Base-by-base conservation (phyloP, 2,888 invertebrate species). In the Drosophila gaucha region DNA sequence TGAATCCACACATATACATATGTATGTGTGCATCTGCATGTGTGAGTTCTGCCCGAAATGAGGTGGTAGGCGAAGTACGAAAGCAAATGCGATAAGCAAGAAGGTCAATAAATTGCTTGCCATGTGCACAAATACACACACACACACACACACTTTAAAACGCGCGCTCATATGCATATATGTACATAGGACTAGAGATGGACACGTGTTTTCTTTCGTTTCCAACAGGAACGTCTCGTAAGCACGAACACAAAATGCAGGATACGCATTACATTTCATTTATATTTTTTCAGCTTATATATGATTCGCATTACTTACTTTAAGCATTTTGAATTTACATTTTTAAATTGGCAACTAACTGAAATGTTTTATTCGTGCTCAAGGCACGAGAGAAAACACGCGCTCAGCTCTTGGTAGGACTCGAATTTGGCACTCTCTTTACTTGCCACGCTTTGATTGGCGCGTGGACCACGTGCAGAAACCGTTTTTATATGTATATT, bases 101-200 rank as follows among this genome's bases (percentile, higher is more conserved):
- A 84, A 84, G 84, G 84, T 85, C 84, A 85, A 85, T 83, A 85
- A 84, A 84, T 79, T 72, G 70, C 50, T 71, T 73, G 78, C 58
- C 65, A 68, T 80, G 67, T 65, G 66, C 51, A 62, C 73, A 20
- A 31, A 50, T 36, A 62, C 63, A 36, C 33, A 43, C 26, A 41
- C 31, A 47, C 36, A 24, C 28, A 33, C 41, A 20, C 33, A 20
- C 8, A 50, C 30, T 36, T 16, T 31, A 28, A 44, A 12, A n/a
- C 24, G 35, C 24, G 50, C 20, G 31, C 30, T 35, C 26, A 56
- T 60, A 55, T 57, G 33, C 22, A 28, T 14, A 20, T 14, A 38
- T 33, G 24, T 24, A 24, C n/a, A n/a, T 12, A 24, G 10, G 10
- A 22, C 36, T 35, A 50, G 46, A 46, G 46, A 46, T 46, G 31